These are phyloP conservation scores for Caenorhabditis uteleia DNA, from an alignment of 2,888 invertebrate genomes.

Conservation along the genomic window DNA sequence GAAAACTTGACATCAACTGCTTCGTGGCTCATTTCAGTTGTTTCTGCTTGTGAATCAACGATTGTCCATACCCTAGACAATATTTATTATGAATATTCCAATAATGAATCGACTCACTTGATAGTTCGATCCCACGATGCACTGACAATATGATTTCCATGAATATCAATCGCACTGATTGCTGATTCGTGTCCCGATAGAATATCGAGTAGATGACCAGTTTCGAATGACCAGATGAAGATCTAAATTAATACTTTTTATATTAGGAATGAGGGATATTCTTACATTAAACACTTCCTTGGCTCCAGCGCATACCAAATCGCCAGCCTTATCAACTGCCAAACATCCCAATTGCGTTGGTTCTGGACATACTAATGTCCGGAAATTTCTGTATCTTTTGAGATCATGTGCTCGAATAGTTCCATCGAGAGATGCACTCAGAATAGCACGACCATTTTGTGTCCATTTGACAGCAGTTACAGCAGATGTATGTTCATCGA, in stretches of 20 bases:
- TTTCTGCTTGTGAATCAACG: constrained; percentile 40
- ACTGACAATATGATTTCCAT: constrained; percentile 75
- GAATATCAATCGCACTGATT: constrained; percentile 83
- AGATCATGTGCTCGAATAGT: constrained; percentile 94
- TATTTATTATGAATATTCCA: neutral
- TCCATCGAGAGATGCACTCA: constrained; percentile 93
- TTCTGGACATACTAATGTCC: constrained; percentile 89
- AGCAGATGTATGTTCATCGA: constrained; percentile 85
- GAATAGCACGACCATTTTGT: constrained; percentile 86
- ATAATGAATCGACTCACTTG: constrained; percentile 13
- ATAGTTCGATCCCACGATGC: constrained; percentile 87
- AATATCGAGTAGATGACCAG: constrained; percentile 86
- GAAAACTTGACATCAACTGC: constrained; percentile 84
- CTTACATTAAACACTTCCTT: constrained; percentile 81
- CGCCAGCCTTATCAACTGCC: constrained; percentile 83
- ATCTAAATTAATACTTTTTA: constrained; percentile 75
- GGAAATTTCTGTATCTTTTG: constrained; percentile 92
- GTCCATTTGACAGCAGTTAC: constrained; percentile 87
- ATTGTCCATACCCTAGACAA: constrained; percentile 47
- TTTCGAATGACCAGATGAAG: constrained; percentile 92
- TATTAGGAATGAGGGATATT: neutral
- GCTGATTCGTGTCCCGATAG: constrained; percentile 92
- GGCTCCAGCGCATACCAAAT: constrained; percentile 91
- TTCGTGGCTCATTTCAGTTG: constrained; percentile 47
- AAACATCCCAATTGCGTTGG: constrained; percentile 91